Conservation (phyloP, 2,113 vertebrate species). For the Anguilla rostrata region DNA sequence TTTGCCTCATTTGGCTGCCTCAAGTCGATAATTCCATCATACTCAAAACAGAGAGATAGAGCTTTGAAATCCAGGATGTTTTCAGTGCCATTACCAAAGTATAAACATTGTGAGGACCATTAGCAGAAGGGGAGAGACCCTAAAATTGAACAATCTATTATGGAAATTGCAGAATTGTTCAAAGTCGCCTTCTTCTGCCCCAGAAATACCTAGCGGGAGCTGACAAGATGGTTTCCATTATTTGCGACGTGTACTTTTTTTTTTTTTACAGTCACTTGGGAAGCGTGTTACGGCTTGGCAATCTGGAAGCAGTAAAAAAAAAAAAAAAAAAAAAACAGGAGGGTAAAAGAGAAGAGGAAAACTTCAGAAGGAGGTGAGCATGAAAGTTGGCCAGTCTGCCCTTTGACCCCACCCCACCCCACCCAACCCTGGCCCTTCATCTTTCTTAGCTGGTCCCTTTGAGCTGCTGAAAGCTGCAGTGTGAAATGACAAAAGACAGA, state of each 20-base stretch:
- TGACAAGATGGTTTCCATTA: conserved; percentile 57
- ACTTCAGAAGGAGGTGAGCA: conserved; percentile 58
- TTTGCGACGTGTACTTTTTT: conserved; percentile 48
- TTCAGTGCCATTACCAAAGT: not conserved
- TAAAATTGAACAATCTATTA: conserved; percentile 26
- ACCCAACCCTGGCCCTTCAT: conserved; percentile 5
- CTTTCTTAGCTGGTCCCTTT: conserved; percentile 56
- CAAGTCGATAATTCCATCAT: conserved; percentile 65
- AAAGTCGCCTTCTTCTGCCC: not conserved
- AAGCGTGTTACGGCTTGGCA: conserved; percentile 56
- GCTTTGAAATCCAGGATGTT: not conserved
- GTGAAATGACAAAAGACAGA: conserved; percentile 56
- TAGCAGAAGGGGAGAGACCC: conserved; percentile 23
- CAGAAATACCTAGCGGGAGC: conserved; percentile 40
- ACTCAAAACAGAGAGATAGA: conserved; percentile 42
- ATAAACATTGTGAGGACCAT: not conserved
- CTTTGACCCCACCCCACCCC: conserved; percentile 39
- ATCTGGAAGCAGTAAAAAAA: conserved; percentile 68
- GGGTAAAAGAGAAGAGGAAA: not conserved
- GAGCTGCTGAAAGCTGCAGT: conserved; percentile 60
- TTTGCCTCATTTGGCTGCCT: conserved; percentile 58
- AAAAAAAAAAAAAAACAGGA: not conserved
- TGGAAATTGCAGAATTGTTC: not conserved
- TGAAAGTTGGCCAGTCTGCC: conserved; percentile 58
- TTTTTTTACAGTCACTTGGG: conserved; percentile 53